Conservation (phyloP, 2,797 vertebrate species). For the Gymnodraco acuticeps region DNA sequence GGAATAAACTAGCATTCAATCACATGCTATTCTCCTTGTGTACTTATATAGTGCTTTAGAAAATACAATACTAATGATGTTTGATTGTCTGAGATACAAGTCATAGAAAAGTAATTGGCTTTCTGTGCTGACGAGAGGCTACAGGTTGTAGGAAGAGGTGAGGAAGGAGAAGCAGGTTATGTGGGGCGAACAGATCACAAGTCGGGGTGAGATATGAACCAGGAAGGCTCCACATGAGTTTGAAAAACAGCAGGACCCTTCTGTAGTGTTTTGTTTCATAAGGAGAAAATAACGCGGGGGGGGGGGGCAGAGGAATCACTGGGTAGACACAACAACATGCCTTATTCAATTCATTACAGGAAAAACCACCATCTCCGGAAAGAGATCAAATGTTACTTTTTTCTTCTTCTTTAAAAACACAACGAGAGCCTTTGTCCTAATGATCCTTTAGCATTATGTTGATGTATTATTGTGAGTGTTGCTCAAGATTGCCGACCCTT, state of each 20-base stretch:
- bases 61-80: conserved; percentile 74
- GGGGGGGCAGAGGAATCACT: conserved; percentile 55
- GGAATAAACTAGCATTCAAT: conserved; percentile 62
- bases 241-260: conserved; percentile 68
- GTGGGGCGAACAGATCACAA: conserved; percentile 58
- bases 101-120: conserved; percentile 72
- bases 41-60: conserved; percentile 70
- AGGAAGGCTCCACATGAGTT: conserved; percentile 43
- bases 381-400: conserved; percentile 58
- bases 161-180: conserved; percentile 64
- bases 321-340: conserved; percentile 76
- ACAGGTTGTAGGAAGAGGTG: conserved; percentile 68
- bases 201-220: conserved; percentile 48
- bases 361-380: conserved; percentile 67
- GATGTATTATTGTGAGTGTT: conserved; percentile 51
- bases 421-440: conserved; percentile 59
- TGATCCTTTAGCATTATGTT: conserved; percentile 58
- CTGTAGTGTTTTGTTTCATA: conserved; percentile 82
- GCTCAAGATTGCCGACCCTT: conserved; percentile 54
- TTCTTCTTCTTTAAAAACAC: conserved; percentile 51
- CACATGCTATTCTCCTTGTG: conserved; percentile 68
- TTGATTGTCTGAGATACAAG: conserved; percentile 82
- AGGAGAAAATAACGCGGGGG: conserved; percentile 55
- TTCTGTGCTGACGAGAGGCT: conserved; percentile 74
- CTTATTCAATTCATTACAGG: conserved; percentile 70